Percentiles rank a stretch among this genome's conserved stretches.
Conservation (phyloP, 2,797 vertebrate species). For the Alfaro cultratus region DNA sequence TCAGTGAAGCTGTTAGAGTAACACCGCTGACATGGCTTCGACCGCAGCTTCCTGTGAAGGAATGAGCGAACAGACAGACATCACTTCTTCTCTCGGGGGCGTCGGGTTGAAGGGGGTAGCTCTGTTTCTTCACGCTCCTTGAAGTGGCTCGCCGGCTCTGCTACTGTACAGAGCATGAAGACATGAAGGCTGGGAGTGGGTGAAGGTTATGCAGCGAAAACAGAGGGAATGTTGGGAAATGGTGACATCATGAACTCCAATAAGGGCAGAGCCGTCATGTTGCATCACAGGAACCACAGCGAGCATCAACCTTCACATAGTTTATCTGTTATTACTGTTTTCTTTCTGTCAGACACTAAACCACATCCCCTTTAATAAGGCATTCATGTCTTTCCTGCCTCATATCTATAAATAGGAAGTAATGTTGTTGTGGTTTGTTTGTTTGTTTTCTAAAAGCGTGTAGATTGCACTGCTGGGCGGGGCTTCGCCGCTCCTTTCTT, state of each 20-base stretch:
- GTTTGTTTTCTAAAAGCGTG: conserved; percentile 46
- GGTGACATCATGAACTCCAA: conserved; percentile 19
- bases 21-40: conserved; percentile 39
- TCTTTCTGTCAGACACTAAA: conserved; percentile 18
- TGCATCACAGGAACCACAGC: neutral
- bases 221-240: conserved; percentile 43
- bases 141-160: conserved; percentile 78
- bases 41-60: conserved; percentile 75
- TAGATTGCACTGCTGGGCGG: conserved; percentile 32
- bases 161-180: conserved; percentile 73
- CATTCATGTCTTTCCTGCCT: conserved; percentile 24
- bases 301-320: conserved; percentile 1
- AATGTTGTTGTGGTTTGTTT: conserved; percentile 34
- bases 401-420: conserved; percentile 10
- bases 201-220: conserved; percentile 37
- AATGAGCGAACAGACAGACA: conserved; percentile 35
- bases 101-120: conserved; percentile 66
- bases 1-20: conserved; percentile 40
- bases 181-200: conserved; percentile 38
- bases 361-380: conserved; percentile 46
- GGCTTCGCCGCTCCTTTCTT: conserved; percentile 10
- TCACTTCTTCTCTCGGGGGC: conserved; percentile 62
- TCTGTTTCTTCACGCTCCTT: conserved; percentile 54
- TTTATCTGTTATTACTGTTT: neutral
- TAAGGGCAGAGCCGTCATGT: conserved; percentile 7